phyloP scores from a whole-genome alignment of 2,113 vertebrate species.

The Nicator chloris region DNA sequence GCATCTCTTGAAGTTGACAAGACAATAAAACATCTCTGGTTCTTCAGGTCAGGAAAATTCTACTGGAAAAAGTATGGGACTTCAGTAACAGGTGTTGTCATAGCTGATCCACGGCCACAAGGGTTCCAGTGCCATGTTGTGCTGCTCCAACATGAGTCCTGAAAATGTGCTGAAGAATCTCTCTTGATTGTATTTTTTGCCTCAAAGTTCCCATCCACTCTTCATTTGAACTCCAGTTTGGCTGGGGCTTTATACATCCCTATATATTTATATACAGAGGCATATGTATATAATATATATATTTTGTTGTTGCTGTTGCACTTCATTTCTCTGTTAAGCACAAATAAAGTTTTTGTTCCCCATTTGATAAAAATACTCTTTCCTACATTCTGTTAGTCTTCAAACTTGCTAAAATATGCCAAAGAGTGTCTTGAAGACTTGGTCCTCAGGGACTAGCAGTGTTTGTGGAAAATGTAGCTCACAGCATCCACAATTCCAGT shows the following conservation, averaged over 20 bases:
- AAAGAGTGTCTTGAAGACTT: neutral
- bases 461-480: neutral
- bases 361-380: neutral
- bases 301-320: neutral
- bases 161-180: neutral
- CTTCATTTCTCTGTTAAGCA: neutral
- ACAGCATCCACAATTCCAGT: neutral
- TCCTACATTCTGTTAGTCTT: neutral
- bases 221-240: neutral
- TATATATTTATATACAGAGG: too few relatives aligned
- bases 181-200: neutral
- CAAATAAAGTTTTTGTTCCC: neutral
- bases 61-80: neutral
- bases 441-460: neutral
- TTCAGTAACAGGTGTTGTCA: neutral
- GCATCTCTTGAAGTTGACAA: neutral
- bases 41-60: neutral
- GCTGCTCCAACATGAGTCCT: neutral
- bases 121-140: neutral
- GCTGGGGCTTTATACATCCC: neutral
- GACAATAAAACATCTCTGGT: neutral
- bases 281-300: neutral
- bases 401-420: neutral
- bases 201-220: neutral
- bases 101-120: neutral